These are phyloP conservation scores for Aurelia sp. DNA, from an alignment of 30 jellyfish, hydroid and myxozoan species.

Conservation along the genomic window DNA sequence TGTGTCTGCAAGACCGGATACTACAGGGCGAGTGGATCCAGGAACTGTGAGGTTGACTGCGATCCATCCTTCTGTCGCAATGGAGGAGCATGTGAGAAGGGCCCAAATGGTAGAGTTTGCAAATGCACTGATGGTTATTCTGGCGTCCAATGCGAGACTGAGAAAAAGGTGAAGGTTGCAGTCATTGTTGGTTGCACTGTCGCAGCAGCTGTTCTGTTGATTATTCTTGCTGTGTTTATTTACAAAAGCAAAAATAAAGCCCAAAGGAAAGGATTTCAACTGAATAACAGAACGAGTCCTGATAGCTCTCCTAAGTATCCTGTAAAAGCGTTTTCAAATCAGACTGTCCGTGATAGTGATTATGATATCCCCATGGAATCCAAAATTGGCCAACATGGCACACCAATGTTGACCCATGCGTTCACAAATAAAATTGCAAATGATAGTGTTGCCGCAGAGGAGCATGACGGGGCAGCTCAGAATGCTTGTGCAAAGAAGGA, in stretches of 20 bases:
- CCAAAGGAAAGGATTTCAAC: constrained; percentile 22
- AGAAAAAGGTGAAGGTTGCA: constrained; percentile 4
- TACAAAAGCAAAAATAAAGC: background rate
- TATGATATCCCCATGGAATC: background rate
- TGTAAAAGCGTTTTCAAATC: constrained; percentile 9
- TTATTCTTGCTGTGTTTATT: background rate
- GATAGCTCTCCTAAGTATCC: constrained; percentile 29
- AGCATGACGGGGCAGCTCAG: background rate
- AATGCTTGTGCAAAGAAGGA: too few relatives aligned
- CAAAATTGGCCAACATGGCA: background rate
- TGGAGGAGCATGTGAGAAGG: constrained; percentile 28
- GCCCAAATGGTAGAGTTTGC: constrained; percentile 55
- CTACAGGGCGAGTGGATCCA: constrained; percentile 40
- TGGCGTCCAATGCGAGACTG: constrained; percentile 26
- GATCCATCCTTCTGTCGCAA: constrained; percentile 1
- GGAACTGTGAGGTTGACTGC: constrained; percentile 33
- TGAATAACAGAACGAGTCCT: constrained; percentile 18
- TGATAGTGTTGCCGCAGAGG: constrained; percentile 2
- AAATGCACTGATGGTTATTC: constrained; percentile 10
- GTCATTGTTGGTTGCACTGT: constrained; percentile 27
- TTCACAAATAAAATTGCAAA: constrained; percentile 42
- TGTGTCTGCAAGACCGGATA: constrained; percentile 38
- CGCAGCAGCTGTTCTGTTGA: constrained; percentile 7
- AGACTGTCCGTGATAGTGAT: background rate
- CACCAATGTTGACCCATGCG: constrained; percentile 19